Percentiles rank a stretch among this genome's conserved stretches.
These are phyloP conservation scores for Polypterus senegalus DNA, from an alignment of 2,113 vertebrate species.

Conservation along the genomic window DNA sequence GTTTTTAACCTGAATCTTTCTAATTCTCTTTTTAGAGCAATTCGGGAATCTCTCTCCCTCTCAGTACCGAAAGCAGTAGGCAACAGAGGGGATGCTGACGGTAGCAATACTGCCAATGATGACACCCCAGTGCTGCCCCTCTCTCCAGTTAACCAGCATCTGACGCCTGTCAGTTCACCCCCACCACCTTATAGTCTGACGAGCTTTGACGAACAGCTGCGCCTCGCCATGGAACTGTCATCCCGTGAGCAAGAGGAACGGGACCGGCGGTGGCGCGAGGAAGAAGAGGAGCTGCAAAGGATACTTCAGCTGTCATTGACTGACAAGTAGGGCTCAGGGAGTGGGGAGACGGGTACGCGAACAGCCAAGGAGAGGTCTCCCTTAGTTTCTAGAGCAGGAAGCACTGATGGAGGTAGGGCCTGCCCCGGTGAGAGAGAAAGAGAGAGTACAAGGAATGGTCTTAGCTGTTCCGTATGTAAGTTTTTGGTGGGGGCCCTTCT, in stretches of 20 bases:
- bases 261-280: conserved; percentile 44
- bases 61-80: conserved; percentile 31
- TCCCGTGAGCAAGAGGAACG: conserved; percentile 73
- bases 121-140: conserved; percentile 20
- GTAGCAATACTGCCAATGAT: too few species aligned
- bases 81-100: too few species aligned
- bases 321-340: conserved; percentile 57
- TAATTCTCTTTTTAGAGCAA: conserved; percentile 46
- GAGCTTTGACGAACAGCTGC: conserved; percentile 80
- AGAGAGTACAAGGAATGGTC: too few species aligned
- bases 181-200: conserved; percentile 37
- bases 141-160: conserved; percentile 27
- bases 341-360: too few species aligned
- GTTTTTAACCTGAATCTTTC: neutral
- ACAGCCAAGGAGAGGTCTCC: too few species aligned
- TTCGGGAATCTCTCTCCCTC: conserved; percentile 78
- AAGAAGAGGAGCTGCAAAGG: conserved; percentile 77
- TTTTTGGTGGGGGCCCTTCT: too few species aligned
- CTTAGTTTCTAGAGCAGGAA: too few species aligned
- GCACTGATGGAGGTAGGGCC: too few species aligned
- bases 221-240: conserved; percentile 78
- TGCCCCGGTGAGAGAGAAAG: too few species aligned
- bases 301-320: conserved; percentile 82
- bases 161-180: conserved; percentile 29
- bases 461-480: too few species aligned